These are phyloP conservation scores for Choristoneura rosaceana DNA, from an alignment of 2,888 invertebrate species.

Conservation along the genomic window DNA sequence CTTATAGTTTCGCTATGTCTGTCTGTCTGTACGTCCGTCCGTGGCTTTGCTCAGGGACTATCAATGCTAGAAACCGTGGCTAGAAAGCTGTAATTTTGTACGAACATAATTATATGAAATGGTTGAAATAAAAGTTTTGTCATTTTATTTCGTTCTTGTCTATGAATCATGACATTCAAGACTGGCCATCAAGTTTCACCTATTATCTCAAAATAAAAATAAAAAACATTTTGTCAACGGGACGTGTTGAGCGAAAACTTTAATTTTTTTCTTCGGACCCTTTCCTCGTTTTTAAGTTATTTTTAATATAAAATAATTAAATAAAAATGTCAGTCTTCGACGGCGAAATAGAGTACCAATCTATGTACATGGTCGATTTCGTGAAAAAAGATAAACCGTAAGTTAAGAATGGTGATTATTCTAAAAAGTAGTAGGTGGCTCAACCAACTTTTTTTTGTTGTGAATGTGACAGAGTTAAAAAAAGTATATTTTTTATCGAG, in stretches of 20 bases:
- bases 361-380: constrained; percentile 74
- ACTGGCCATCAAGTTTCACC: neutral
- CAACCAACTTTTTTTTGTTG: too few species aligned
- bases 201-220: neutral
- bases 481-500: too few species aligned
- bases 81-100: too few species aligned
- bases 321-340: constrained; percentile 76
- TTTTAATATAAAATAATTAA: constrained; percentile 1
- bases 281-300: neutral
- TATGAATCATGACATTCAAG: neutral
- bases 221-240: neutral
- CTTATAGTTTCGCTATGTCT: too few species aligned
- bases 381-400: constrained; percentile 69
- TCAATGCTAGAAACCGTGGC: too few species aligned
- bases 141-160: neutral
- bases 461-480: too few species aligned
- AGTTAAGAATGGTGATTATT: constrained; percentile 46
- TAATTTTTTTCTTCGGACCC: neutral
- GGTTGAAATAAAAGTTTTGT: neutral
- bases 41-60: too few species aligned
- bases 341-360: constrained; percentile 76
- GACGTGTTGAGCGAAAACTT: neutral
- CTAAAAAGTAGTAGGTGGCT: too few species aligned
- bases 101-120: too few species aligned
- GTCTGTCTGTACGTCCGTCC: too few species aligned